Conservation (phyloP, 1,140 invertebrate genomes). For the Drosophila sproati region DNA sequence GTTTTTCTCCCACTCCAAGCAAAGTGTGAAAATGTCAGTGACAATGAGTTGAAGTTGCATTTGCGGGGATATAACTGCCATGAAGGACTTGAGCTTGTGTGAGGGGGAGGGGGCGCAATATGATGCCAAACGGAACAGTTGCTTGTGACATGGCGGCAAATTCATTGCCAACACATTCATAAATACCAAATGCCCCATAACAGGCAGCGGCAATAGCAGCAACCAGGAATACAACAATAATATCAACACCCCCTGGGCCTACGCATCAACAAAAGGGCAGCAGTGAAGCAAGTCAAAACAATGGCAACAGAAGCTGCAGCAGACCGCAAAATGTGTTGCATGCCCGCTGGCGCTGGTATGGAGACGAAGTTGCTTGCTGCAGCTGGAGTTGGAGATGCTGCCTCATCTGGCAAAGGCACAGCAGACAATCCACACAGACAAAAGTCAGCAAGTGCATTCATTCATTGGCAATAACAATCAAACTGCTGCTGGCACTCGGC, state of each 20-base stretch:
- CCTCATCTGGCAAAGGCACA: conserved; percentile 16
- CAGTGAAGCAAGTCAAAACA: conserved; percentile 48
- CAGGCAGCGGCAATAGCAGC: conserved; percentile 20
- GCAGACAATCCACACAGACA: conserved; percentile 64
- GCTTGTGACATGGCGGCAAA: conserved; percentile 63
- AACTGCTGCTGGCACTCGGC: conserved; percentile 70
- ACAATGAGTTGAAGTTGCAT: conserved; percentile 34
- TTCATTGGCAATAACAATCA: conserved; percentile 82
- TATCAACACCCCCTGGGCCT: conserved; percentile 67
- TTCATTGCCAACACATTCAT: conserved; percentile 70
- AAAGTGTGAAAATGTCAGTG: conserved; percentile 66
- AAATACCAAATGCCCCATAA: conserved; percentile 44
- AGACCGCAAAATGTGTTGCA: conserved; percentile 80
- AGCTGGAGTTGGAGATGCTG: conserved; percentile 28
- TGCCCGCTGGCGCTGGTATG: conserved; percentile 61
- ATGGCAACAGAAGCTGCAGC: conserved; percentile 63
- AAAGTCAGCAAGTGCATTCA: conserved; percentile 72
- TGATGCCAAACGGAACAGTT: conserved; percentile 68
- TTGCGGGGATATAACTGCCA: conserved; percentile 10
- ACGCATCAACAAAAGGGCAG: conserved; percentile 55
- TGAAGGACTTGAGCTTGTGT: conserved; percentile 3
- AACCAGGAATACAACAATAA: conserved; percentile 47
- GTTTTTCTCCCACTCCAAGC: conserved; percentile 45
- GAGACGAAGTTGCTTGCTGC: conserved; percentile 29
- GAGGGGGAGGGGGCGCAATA: conserved; percentile 19